These are phyloP conservation scores for Pectinophora gossypiella DNA, from an alignment of 1,140 invertebrate species.

Conservation along the genomic window DNA sequence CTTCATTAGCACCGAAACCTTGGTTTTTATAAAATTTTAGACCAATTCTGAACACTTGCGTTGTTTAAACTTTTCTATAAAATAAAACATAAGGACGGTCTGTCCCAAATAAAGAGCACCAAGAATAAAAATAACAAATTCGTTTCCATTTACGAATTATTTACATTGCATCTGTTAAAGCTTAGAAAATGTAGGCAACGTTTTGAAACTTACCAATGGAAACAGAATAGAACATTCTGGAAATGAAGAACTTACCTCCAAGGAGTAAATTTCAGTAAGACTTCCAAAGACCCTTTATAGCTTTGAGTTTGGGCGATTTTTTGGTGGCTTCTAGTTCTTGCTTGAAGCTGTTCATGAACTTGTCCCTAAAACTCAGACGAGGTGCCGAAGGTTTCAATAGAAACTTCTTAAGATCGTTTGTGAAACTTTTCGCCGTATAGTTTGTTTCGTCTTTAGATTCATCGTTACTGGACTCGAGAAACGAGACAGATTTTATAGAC, in stretches of 20 bases:
- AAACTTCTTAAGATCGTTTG: conserved; percentile 71
- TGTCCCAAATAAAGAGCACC: conserved; percentile 29
- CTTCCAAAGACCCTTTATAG: conserved; percentile 73
- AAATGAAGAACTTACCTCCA: background rate
- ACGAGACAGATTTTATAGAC: conserved; percentile 69
- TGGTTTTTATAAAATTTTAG: conserved; percentile 42
- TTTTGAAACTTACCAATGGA: too few relatives aligned
- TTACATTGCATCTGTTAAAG: too few relatives aligned
- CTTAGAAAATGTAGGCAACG: too few relatives aligned
- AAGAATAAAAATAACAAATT: too few relatives aligned
- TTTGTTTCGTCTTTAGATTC: conserved; percentile 59
- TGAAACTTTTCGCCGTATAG: conserved; percentile 71
- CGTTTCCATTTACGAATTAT: too few relatives aligned
- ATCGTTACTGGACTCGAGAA: conserved; percentile 59
- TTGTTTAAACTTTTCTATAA: conserved; percentile 21
- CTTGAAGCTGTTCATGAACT: conserved; percentile 68
- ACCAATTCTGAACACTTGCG: conserved; percentile 56
- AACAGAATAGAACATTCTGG: background rate
- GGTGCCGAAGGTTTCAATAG: conserved; percentile 62
- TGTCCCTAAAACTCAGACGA: conserved; percentile 63
- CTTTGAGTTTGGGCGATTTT: conserved; percentile 64
- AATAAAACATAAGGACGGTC: background rate
- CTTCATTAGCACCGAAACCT: conserved; percentile 43
- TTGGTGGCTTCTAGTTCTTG: conserved; percentile 59
- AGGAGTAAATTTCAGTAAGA: conserved; percentile 44